Evolutionary conservation across 1,140 invertebrate genomes (phyloP).

Genomic region (Apis mellifera): DNA sequence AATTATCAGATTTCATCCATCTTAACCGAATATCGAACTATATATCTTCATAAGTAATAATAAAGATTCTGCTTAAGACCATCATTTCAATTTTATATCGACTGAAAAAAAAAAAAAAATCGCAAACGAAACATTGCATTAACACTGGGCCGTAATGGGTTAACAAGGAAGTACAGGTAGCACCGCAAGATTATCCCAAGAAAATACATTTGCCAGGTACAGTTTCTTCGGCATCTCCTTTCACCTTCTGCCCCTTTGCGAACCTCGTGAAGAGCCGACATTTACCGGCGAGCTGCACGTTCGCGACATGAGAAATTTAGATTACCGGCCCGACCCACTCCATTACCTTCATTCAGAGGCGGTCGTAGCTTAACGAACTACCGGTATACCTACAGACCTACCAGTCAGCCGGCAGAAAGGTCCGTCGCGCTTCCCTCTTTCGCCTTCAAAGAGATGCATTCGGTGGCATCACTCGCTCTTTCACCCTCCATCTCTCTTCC

Average conservation of each 20-base stretch:
- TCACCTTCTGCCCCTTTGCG: slow-evolving; percentile 16
- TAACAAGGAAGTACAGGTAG: not conserved
- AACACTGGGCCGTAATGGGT: too few species aligned
- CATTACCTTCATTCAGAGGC: slow-evolving; percentile 64
- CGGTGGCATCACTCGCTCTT: not conserved
- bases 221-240: slow-evolving; percentile 8
- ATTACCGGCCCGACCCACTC: slow-evolving; percentile 64
- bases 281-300: slow-evolving; percentile 44
- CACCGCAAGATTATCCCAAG: not conserved
- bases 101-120: too few species aligned
- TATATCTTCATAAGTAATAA: too few species aligned
- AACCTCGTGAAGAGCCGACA: slow-evolving; percentile 24
- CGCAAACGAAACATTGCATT: too few species aligned
- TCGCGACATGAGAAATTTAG: slow-evolving; percentile 67
- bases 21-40: too few species aligned
- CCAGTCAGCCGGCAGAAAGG: slow-evolving; percentile 49
- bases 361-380: slow-evolving; percentile 63
- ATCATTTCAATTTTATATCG: too few species aligned
- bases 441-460: slow-evolving; percentile 51
- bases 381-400: slow-evolving; percentile 48
- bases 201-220: too few species aligned
- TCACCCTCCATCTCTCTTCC: not conserved
- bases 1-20: too few species aligned
- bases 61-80: too few species aligned
- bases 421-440: slow-evolving; percentile 39